A percentile compares a stretch with the other conserved stretches of the same genome.
phyloP scores from a whole-genome alignment of 2,888 invertebrate species.

The Idaea biselata region DNA sequence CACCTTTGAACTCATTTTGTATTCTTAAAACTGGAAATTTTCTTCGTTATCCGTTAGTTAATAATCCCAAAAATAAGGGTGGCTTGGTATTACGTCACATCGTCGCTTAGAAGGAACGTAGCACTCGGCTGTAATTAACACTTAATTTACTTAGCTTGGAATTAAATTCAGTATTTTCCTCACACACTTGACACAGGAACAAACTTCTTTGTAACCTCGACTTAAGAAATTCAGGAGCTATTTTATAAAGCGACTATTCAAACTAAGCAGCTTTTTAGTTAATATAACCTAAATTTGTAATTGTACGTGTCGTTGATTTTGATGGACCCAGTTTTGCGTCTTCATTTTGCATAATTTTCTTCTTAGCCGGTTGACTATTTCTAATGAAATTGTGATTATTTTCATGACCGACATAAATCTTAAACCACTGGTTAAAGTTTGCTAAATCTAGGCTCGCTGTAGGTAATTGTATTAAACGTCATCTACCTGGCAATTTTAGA shows the following conservation, averaged over 20 bases:
- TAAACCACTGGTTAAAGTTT: background rate
- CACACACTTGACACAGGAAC: background rate
- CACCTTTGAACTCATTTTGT: background rate
- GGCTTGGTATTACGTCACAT: background rate
- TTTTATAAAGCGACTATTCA: background rate
- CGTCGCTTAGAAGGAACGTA: background rate
- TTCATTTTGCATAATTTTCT: background rate
- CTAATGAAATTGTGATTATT: background rate
- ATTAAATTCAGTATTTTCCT: slow-evolving; percentile 1
- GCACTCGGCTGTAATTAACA: background rate
- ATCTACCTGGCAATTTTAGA: background rate
- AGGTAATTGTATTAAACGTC: slow-evolving; percentile 2
- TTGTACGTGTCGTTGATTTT: background rate
- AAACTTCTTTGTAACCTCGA: background rate
- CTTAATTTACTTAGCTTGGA: background rate
- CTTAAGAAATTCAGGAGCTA: background rate
- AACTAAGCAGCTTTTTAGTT: background rate
- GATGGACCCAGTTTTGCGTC: background rate
- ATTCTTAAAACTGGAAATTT: background rate
- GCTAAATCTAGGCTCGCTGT: background rate
- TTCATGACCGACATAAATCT: background rate
- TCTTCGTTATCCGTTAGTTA: background rate
- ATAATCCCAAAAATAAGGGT: background rate
- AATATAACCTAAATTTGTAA: background rate
- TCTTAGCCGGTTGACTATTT: background rate